A percentile compares a stretch with the other conserved stretches of the same genome.
Evolutionary conservation across 30 jellyfish, hydroid and myxozoan genomes (phyloP).

Genomic region (Aurelia aurita): DNA sequence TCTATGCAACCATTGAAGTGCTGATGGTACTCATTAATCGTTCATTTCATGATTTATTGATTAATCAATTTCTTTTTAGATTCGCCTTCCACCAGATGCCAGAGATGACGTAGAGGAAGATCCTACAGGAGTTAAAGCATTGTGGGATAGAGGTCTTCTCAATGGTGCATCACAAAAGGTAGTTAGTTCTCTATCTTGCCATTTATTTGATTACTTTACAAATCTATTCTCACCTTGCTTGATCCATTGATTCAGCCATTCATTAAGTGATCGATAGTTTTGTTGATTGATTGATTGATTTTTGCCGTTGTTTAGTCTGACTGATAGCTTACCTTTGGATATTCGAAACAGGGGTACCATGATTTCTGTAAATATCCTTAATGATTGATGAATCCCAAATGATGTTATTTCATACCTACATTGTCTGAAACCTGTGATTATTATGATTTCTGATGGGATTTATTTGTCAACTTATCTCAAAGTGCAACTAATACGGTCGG

Average conservation of each 20-base stretch:
- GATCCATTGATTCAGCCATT: no score
- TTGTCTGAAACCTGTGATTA: constrained; percentile 44
- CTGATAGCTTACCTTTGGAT: background rate
- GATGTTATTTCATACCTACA: constrained; percentile 44
- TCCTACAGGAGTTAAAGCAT: constrained; percentile 98
- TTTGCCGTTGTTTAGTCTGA: background rate
- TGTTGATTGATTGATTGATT: no score
- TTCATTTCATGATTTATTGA: background rate
- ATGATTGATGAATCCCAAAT: constrained; percentile 19
- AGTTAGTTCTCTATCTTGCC: no score
- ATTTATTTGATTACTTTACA: no score
- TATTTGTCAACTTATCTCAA: no score
- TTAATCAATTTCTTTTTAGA: constrained; percentile 12
- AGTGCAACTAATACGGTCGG: no score
- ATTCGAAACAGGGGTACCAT: no score
- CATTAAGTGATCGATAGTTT: no score
- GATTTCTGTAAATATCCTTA: no score
- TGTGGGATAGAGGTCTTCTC: constrained; percentile 98
- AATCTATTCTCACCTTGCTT: no score
- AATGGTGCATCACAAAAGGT: constrained; percentile 99
- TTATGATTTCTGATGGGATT: constrained; percentile 42
- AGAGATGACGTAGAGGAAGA: constrained; percentile 99
- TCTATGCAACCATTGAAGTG: no score
- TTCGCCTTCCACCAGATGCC: constrained; percentile 89
- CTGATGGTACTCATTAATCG: no score